Base-by-base conservation (phyloP, 2,888 invertebrate genomes). In the Thymelicus acteon region DNA sequence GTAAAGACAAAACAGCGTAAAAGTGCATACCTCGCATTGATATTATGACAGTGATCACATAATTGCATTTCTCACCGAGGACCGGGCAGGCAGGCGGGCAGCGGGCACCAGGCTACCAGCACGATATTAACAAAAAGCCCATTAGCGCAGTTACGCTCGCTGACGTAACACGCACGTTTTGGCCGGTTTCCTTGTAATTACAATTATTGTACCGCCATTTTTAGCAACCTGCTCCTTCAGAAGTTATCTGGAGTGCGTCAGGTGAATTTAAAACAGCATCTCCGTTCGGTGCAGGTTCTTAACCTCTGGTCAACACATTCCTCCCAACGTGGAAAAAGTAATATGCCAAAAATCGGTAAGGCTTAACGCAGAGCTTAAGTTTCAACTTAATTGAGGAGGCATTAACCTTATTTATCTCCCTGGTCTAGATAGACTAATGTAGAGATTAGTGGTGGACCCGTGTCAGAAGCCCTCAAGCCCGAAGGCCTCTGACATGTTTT, bases 141-240 rank as follows among this genome's bases (percentile, higher is more conserved):
- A 70, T 70, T 70, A 69, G 61, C 57, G 58, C 61, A 57, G 63
- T 64, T 70, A 64, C 69, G 63, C 58, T 15, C 47, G 62, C 63
- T 63, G 69, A 69, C 69, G 69, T 64, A 70, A 70, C 24, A 57
- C 54, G 67, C 68, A 37, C 54, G 69, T 49, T 70, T 70, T 58
- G 69, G 63, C 69, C 62, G 63, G 69, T 70, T 64, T 70, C 63
- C 69, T 69, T 63, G 63, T 69, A 69, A 69, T 63, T 58, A 61
- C 48, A 69, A 69, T 63, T 57, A 69, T 63, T 58, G 48, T 24
- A n/a, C 68, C 54, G 52, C 61, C 68, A 69, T 62, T 62, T 69
- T 69, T 31, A 60, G 62, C 62, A 57, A 63, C 62, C 68, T 31
- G 68, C 62, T 62, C 68, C 68, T 10, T 19, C 62, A 39, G 62